Percentiles rank a stretch among this genome's conserved stretches.
These are phyloP conservation scores for Alectoris magna DNA, from an alignment of 2,797 vertebrate genomes.

Conservation along the genomic window DNA sequence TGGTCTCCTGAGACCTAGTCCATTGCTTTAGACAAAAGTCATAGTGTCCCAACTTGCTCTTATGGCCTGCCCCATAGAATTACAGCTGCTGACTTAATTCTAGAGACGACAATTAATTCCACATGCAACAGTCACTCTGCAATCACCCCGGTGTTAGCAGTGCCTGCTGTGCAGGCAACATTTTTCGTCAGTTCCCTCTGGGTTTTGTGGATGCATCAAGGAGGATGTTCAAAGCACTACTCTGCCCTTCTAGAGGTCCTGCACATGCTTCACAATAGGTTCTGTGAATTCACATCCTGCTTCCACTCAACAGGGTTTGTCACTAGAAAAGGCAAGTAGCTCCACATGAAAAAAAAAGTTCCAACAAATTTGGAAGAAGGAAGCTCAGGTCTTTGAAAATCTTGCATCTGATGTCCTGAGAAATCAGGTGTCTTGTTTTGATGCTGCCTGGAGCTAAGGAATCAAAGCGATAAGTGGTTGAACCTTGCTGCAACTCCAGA, in stretches of 20 bases:
- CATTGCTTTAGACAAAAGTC: not conserved
- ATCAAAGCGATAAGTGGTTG: not conserved
- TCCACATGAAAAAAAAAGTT: not conserved
- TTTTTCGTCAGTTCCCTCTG: not conserved
- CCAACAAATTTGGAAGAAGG: not conserved
- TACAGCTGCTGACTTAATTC: not conserved
- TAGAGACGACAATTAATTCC: not conserved
- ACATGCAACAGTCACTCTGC: not conserved
- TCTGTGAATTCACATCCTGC: not conserved
- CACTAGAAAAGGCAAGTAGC: not conserved
- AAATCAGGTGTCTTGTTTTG: not conserved
- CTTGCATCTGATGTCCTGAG: not conserved
- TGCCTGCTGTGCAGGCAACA: not conserved
- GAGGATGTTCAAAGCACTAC: not conserved
- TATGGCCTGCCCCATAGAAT: not conserved
- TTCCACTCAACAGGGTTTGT: not conserved
- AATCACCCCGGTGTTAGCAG: fast-evolving
- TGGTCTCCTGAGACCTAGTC: not conserved
- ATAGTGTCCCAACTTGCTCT: not conserved
- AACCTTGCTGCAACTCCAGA: not conserved
- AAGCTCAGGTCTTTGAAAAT: not conserved
- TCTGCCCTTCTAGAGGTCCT: fast-evolving
- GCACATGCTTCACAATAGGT: fast-evolving
- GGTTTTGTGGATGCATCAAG: not conserved
- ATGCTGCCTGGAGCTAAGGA: not conserved